Evolutionary conservation across 2,113 vertebrate species (phyloP), one percentile per base, ranked within the genome.

Genomic region (Phoenicopterus ruber): DNA sequence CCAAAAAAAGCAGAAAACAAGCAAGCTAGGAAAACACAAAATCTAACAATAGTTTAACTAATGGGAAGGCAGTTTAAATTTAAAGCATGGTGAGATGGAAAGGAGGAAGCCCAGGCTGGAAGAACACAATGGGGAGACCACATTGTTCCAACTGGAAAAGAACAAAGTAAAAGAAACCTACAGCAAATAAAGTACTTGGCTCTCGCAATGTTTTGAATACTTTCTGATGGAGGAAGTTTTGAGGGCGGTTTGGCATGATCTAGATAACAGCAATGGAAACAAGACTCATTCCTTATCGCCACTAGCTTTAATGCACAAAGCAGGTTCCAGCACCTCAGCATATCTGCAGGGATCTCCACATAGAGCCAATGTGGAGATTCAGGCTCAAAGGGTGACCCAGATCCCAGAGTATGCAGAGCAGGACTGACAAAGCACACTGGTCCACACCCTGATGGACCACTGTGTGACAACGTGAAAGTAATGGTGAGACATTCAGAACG

Each of bases 341-440:
- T 66, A 52, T 11, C 38, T 0, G 0, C 36, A 88, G 38, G 18
- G 50, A 78, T 55, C 26, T 67, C 44, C 0, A 1, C 52, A 22
- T 0, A 24, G 38, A 83, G 26, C 3, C 79, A 83, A 9, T 9
- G 38, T 7, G 32, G 40, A 73, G 32, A 79, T 13, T 78, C 28
- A 74, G 38, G 50, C 13, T 55, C 29, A 25, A 62, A 18, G 17
- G 3, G 8, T 58, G 32, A 67, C n/a, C 5, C 17, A 49, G 32
- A 84, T 58, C 50, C 38, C 40, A 40, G 40, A 40, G 32, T 3
- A 18, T 1, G 10, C 3, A 15, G 28, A 91, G 70, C 38, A 58
- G 47, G 34, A 85, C 29, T 67, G 52, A 87, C 3, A 8, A 69
- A 72, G 36, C 11, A 22, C 0, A 0, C 36, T 4, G 34, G 17